Percentiles rank a stretch among this genome's conserved stretches.
Conservation (phyloP, 92 coral and sea anemone genomes). For the Actinernus sp. region DNA sequence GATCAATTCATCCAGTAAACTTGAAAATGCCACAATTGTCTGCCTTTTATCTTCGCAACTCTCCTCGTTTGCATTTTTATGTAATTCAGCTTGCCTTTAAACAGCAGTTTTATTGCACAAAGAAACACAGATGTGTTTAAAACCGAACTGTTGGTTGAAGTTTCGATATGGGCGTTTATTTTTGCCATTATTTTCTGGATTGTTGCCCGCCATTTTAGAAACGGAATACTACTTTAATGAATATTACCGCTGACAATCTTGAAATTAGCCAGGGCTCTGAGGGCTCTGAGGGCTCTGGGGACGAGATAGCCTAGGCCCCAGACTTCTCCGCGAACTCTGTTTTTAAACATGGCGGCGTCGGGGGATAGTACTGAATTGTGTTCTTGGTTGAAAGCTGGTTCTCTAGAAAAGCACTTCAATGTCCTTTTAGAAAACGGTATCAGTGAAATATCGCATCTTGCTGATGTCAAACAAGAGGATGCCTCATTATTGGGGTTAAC, state of each 20-base stretch:
- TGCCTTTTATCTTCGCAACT: constrained; percentile 1
- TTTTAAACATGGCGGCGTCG: not conserved
- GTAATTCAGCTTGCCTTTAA: constrained; percentile 18
- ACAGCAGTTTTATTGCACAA: constrained; percentile 45
- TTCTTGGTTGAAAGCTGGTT: constrained; percentile 19
- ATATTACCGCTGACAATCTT: too few relatives aligned
- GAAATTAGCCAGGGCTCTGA: not conserved
- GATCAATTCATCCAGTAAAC: constrained; percentile 51
- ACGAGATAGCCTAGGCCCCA: too few relatives aligned
- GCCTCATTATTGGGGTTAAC: constrained; percentile 25
- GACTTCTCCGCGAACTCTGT: too few relatives aligned
- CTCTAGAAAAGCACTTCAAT: constrained; percentile 22
- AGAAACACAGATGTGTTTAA: constrained; percentile 35
- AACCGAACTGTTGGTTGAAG: constrained; percentile 13
- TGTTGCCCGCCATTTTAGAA: too few relatives aligned
- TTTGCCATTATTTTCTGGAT: too few relatives aligned
- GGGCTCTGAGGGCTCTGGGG: too few relatives aligned
- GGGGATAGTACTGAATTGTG: not conserved
- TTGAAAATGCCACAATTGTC: constrained; percentile 19
- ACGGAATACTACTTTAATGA: too few relatives aligned
- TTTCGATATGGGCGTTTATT: constrained; percentile 32
- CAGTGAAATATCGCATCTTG: constrained; percentile 28
- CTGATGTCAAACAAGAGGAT: constrained; percentile 43
- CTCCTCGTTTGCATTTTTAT: constrained; percentile 16
- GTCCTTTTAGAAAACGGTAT: constrained; percentile 24